Evolutionary conservation across 2,797 vertebrate genomes (phyloP), one percentile per base, ranked within the genome.

Genomic region (Sebastes hubbsi): DNA sequence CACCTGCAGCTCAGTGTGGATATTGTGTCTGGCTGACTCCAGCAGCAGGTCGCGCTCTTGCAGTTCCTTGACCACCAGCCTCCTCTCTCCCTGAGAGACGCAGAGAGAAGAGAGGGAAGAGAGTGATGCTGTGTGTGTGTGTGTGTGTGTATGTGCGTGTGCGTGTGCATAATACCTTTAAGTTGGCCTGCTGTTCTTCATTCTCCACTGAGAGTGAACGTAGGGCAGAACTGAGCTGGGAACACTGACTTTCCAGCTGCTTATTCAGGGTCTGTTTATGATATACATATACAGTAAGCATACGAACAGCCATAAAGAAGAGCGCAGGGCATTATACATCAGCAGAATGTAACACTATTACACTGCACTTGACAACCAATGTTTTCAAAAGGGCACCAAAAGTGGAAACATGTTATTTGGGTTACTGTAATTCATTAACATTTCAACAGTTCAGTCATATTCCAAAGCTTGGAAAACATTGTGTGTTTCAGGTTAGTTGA

Each of bases 1-100:
- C 80, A 34, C 59, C 69, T 73, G 72, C 77, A 73, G 80, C 38
- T 77, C 68, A 29, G 38, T 36, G 1, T 77, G 14, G 24, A 25
- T 25, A 16, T 10, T 56, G 59, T 5, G 0, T 25, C 54, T 61
- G 27, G 65, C 30, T 5, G 71, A 8, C 10, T 30, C 71, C 27
- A 58, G 49, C 16, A 25, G 42, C 58, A 56, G 68, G 56, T 61
- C 56, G 18, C 16, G 3, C 55, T 66, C 55, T 36, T 56, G 38
- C 1, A 36, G 30, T 22, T 66, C 42, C 14, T 67, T 13, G 6
- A 76, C 32, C 5, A 7, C 20, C 16, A 2, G 55, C 20, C 12
- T 79, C 55, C 32, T 55, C 30, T 77, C 32, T 0, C 65, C 60
- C 78, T 84, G 60, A 66, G 36, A 60, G 54, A 84, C 6, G 4